Percentiles rank a stretch among this genome's conserved stretches.
Conservation (phyloP, 92 coral and sea anemone species). For the Umimayanthus chanpuru region DNA sequence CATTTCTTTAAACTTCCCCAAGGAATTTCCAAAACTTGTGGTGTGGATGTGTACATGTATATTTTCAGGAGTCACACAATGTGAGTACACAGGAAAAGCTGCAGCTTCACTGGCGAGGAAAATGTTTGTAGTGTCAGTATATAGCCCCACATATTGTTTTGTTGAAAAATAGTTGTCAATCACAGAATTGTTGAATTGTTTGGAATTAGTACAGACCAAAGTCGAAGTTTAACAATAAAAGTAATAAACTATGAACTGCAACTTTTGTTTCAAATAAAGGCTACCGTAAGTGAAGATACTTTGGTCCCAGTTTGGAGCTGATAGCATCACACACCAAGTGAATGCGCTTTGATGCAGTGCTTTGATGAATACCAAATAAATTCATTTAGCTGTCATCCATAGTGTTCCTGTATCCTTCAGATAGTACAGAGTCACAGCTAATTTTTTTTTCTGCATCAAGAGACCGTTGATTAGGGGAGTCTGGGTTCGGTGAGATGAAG, state of each 20-base stretch:
- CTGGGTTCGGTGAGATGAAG: conserved; percentile 34
- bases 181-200: too few species aligned
- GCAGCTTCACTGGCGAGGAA: too few species aligned
- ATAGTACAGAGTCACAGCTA: conserved; percentile 55
- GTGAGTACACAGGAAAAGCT: too few species aligned
- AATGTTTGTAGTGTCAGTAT: too few species aligned
- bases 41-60: too few species aligned
- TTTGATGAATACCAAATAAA: conserved; percentile 57
- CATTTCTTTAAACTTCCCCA: too few species aligned
- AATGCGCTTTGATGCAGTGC: conserved; percentile 49
- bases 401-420: conserved; percentile 55
- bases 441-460: conserved; percentile 60
- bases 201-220: too few species aligned
- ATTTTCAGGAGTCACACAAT: too few species aligned
- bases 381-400: conserved; percentile 71
- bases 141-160: not conserved
- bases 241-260: too few species aligned
- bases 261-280: too few species aligned
- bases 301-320: conserved; percentile 35
- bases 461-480: conserved; percentile 47
- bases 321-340: conserved; percentile 51
- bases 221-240: too few species aligned
- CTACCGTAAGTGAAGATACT: conserved; percentile 46
- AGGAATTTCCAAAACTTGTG: too few species aligned
- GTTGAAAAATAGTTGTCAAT: not conserved